These are phyloP conservation scores for Drosophila sturtevanti DNA, from an alignment of 1,140 invertebrate genomes.

Conservation along the genomic window DNA sequence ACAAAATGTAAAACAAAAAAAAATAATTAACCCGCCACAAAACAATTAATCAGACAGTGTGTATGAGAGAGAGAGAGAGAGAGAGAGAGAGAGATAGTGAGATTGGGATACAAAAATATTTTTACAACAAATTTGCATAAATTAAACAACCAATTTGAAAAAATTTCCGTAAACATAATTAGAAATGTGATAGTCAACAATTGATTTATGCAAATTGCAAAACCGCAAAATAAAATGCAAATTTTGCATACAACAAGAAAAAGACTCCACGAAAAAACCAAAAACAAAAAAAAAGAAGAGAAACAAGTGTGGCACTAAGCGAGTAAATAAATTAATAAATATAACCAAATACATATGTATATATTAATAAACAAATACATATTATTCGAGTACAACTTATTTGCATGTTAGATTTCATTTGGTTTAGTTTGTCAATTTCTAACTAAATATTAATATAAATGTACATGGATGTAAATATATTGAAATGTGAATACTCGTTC, in stretches of 20 bases:
- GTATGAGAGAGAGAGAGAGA: neutral
- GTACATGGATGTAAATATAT: neutral
- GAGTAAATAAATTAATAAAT: constrained; percentile 66
- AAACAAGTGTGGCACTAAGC: constrained; percentile 3
- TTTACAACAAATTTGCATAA: constrained; percentile 65
- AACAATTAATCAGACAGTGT: constrained; percentile 64
- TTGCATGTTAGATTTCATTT: constrained; percentile 55
- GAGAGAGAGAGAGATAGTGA: neutral
- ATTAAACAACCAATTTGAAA: constrained; percentile 64
- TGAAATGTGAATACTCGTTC: constrained; percentile 14
- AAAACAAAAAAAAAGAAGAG: neutral
- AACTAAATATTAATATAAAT: constrained; percentile 39
- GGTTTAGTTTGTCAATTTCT: constrained; percentile 19
- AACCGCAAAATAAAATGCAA: constrained; percentile 69
- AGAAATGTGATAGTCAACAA: constrained; percentile 70
- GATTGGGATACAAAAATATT: neutral
- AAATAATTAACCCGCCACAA: constrained; percentile 51
- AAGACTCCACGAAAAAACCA: neutral
- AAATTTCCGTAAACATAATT: constrained; percentile 71
- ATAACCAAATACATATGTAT: constrained; percentile 9
- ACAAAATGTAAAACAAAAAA: constrained; percentile 15
- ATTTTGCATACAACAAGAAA: constrained; percentile 46
- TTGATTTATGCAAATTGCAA: constrained; percentile 78
- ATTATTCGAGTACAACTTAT: constrained; percentile 42
- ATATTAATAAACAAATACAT: constrained; percentile 47